A percentile compares a stretch with the other conserved stretches of the same genome.
Evolutionary conservation across 1,140 invertebrate genomes (phyloP).

Genomic region (Hyphantria cunea): DNA sequence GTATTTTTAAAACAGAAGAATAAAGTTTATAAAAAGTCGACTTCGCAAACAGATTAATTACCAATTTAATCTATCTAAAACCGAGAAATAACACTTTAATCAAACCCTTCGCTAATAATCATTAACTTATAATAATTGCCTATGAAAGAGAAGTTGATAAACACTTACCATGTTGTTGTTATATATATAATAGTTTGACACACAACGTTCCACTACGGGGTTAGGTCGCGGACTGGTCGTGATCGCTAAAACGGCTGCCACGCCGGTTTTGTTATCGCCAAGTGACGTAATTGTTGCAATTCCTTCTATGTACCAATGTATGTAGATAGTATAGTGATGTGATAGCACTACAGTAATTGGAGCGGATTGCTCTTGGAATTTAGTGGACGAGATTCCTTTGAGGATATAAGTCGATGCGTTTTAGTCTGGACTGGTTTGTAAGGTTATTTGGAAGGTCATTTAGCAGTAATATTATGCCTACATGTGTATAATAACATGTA

Average conservation of each 20-base stretch:
- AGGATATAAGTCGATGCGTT: neutral
- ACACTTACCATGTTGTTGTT: slow-evolving; percentile 16
- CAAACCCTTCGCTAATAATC: no score
- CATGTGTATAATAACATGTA: no score
- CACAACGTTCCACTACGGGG: neutral
- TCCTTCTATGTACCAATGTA: slow-evolving; percentile 12
- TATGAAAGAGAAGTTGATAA: slow-evolving; percentile 8
- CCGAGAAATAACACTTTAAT: no score
- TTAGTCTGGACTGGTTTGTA: no score
- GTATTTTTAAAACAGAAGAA: no score
- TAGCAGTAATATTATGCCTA: no score
- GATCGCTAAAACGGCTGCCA: neutral
- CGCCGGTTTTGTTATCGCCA: slow-evolving; percentile 10
- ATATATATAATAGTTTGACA: neutral
- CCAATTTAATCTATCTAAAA: no score
- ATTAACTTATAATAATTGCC: no score
- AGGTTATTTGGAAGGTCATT: no score
- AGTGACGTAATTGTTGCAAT: slow-evolving; percentile 25
- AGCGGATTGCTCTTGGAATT: neutral
- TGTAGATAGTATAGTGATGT: neutral
- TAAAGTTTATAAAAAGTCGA: no score
- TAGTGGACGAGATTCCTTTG: neutral
- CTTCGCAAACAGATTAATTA: no score
- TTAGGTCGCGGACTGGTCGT: neutral
- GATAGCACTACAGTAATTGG: slow-evolving; percentile 2